Evolutionary conservation across 2,888 invertebrate species (phyloP), one percentile per base, ranked within the genome.

Genomic region (Enoplolaimus lenunculus): DNA sequence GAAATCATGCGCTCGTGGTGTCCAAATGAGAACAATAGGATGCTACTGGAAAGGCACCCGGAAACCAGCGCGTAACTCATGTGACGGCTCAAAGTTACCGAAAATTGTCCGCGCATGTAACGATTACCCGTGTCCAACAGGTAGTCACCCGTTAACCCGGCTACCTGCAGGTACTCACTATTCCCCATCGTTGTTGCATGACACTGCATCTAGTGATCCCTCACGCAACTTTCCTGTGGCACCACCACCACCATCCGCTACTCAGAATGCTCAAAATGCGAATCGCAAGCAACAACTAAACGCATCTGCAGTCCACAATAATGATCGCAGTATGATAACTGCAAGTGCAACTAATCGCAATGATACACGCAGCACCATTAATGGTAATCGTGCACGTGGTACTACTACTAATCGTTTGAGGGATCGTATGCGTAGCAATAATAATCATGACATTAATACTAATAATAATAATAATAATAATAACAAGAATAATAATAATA

Each of bases 31-130:
- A 75, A 88, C 89, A 75, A 84, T 95, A 71, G 90, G 90, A 77
- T 95, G 95, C 82, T 90, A 93, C 73, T 97, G 94, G 95, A 88
- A 87, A 76, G 88, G 89, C 2, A 89, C 88, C 29, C 89, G 87
- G 76, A 87, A 87, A 77, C 87, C 91, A 34, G 93, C 93, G 3
- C 91, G 89, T 26, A 88, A 89, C 74, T 90, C 90, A 26, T 95
- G 95, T 81, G 87, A 87, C 75, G 87, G 87, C 72, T 84, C 89
- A 75, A 85, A 87, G 0, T 84, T 90, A 69, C 93, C 93, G 0
- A 83, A 86, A 2, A 89, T 91, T 57, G 87, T 87, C 83, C 88
- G 89, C 80, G 84, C 86, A 35, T 93, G 93, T 82, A 86, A 85
- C 77, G 88, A 21, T 57, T 21, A 26, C 26, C 57, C 57, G 21